Conservation (phyloP, 1,140 invertebrate genomes). For the Cotesia vestalis region DNA sequence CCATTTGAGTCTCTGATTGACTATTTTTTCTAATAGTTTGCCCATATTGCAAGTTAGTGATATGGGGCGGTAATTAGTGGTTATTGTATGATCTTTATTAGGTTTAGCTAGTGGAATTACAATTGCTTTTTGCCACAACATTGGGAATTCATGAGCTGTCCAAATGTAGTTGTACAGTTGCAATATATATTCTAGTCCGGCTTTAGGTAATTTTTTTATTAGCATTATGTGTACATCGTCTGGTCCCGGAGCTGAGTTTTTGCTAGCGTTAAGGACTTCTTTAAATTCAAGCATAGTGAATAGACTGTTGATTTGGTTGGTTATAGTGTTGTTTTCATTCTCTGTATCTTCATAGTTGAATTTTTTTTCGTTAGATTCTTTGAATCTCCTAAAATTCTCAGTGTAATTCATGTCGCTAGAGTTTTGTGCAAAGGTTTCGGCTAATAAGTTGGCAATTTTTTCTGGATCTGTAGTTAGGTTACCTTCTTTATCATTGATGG, state of each 20-base stretch:
- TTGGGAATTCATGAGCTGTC: conserved; percentile 45
- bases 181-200: conserved; percentile 35
- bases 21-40: conserved; percentile 52
- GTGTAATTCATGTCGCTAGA: conserved; percentile 47
- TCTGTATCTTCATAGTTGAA: not conserved
- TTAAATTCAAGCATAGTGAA: conserved; percentile 19
- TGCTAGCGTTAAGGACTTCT: not conserved
- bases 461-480: conserved; percentile 20
- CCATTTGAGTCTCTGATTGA: conserved; percentile 39
- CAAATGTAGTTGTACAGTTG: conserved; percentile 44
- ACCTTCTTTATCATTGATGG: conserved; percentile 6
- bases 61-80: conserved; percentile 50
- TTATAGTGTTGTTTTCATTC: not conserved
- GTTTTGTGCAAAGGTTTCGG: conserved; percentile 45
- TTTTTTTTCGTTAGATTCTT: conserved; percentile 3
- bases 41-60: conserved; percentile 49
- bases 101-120: conserved; percentile 56
- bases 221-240: conserved; percentile 42
- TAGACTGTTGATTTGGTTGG: too few relatives aligned
- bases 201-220: conserved; percentile 45
- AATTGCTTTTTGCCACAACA: conserved; percentile 52
- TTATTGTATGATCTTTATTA: conserved; percentile 22
- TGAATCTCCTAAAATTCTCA: conserved; percentile 34
- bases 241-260: conserved; percentile 40
- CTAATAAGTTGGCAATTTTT: conserved; percentile 45